Evolutionary conservation across 2,113 vertebrate species (phyloP).

Genomic region (Mus spicilegus): DNA sequence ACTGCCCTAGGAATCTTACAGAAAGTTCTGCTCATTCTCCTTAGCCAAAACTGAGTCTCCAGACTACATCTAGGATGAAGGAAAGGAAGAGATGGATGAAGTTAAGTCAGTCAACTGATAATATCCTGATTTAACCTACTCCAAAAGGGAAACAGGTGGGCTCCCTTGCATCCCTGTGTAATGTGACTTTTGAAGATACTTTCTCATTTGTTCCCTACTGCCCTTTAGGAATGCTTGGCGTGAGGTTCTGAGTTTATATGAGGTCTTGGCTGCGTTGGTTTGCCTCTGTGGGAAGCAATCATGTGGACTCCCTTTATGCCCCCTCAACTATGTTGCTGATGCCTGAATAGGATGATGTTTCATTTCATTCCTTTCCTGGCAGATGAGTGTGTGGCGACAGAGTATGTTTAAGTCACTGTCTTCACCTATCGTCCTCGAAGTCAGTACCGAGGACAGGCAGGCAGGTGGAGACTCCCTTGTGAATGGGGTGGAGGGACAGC

Average conservation of each 20-base stretch:
- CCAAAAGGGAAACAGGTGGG: neutral
- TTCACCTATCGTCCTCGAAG: neutral
- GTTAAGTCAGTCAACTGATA: neutral
- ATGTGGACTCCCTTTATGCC: neutral
- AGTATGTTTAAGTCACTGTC: neutral
- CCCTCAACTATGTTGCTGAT: neutral
- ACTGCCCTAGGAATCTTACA: neutral
- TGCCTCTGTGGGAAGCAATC: neutral
- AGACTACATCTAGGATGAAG: neutral
- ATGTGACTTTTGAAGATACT: neutral
- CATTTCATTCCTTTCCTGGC: neutral
- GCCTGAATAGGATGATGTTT: neutral
- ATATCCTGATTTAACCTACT: no score
- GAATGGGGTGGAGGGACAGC: neutral
- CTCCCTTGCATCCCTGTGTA: neutral
- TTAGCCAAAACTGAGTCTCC: neutral
- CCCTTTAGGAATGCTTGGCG: neutral
- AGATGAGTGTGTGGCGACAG: neutral
- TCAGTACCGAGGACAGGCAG: neutral
- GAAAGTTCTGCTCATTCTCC: neutral
- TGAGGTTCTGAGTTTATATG: neutral
- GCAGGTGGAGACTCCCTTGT: neutral
- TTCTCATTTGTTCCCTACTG: neutral
- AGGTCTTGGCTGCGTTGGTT: neutral
- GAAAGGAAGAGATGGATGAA: neutral